Conservation (phyloP, 1,140 invertebrate species). For the Zelostemma sp. region DNA sequence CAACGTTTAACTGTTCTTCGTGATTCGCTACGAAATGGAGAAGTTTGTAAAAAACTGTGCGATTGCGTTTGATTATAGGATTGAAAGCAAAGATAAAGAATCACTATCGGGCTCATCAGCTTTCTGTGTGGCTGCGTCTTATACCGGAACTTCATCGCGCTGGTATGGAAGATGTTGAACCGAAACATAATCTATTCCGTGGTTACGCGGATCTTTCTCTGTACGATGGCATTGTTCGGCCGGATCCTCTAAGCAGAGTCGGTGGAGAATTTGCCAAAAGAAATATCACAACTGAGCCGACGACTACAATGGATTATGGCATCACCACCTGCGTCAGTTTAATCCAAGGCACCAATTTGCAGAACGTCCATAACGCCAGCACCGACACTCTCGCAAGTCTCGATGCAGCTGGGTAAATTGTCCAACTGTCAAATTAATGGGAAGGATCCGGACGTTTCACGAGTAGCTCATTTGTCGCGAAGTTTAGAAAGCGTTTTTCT, state of each 20-base stretch:
- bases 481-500: too few relatives aligned
- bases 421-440: neutral
- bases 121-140: conserved; percentile 93
- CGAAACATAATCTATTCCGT: conserved; percentile 85
- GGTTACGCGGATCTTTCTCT: conserved; percentile 85
- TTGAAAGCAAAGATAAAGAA: conserved; percentile 92
- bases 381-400: conserved; percentile 81
- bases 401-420: conserved; percentile 77
- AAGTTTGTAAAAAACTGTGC: too few relatives aligned
- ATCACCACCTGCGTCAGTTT: conserved; percentile 72
- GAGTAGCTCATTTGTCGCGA: too few relatives aligned
- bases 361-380: conserved; percentile 73
- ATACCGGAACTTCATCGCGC: conserved; percentile 93
- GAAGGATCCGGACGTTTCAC: too few relatives aligned
- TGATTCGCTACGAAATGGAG: too few relatives aligned
- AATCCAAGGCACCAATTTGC: conserved; percentile 70
- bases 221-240: conserved; percentile 85
- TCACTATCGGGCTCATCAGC: conserved; percentile 92
- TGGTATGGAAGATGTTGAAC: conserved; percentile 88
- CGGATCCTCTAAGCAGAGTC: conserved; percentile 79
- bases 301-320: conserved; percentile 69
- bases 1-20: too few relatives aligned
- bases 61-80: conserved; percentile 77
- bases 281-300: conserved; percentile 72
- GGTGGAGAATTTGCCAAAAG: conserved; percentile 65